phyloP scores from a whole-genome alignment of 2,113 vertebrate species.

The Epinephelus moara region DNA sequence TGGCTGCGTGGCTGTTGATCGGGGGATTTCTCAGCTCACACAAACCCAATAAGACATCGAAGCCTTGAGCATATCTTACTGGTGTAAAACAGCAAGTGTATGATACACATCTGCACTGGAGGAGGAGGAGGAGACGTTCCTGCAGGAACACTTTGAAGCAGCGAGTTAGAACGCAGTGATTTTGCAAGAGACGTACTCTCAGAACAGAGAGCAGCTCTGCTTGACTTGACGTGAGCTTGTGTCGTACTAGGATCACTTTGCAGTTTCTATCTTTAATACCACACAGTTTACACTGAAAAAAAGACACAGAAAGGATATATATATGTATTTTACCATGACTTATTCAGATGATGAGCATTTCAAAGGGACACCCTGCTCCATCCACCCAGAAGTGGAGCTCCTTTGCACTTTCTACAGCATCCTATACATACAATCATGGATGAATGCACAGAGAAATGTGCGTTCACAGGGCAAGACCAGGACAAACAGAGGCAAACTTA shows the following conservation, averaged over 20 bases:
- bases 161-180: not conserved
- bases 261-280: slow-evolving; percentile 41
- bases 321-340: slow-evolving; percentile 66
- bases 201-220: slow-evolving; percentile 19
- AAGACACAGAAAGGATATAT: slow-evolving; percentile 9
- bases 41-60: slow-evolving; percentile 40
- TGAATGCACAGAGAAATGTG: slow-evolving; percentile 43
- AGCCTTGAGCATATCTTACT: slow-evolving; percentile 30
- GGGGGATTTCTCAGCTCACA: slow-evolving; percentile 36
- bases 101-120: slow-evolving; percentile 20
- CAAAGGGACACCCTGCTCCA: slow-evolving; percentile 43
- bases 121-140: slow-evolving; percentile 4
- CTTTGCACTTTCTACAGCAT: not conserved
- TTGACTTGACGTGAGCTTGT: not conserved
- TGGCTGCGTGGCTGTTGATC: slow-evolving; percentile 24
- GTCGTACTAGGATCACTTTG: slow-evolving; percentile 18
- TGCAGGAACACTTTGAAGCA: not conserved
- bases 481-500: not conserved
- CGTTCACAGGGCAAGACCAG: slow-evolving; percentile 9
- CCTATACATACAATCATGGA: slow-evolving; percentile 30
- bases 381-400: slow-evolving; percentile 9
- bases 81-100: slow-evolving; percentile 11
- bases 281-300: not conserved
- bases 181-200: slow-evolving; percentile 1
- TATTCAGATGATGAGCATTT: slow-evolving; percentile 72